Evolutionary conservation across 2,888 invertebrate genomes (phyloP), one percentile per base, ranked within the genome.

Genomic region (Himalopsyche kuldschensis): DNA sequence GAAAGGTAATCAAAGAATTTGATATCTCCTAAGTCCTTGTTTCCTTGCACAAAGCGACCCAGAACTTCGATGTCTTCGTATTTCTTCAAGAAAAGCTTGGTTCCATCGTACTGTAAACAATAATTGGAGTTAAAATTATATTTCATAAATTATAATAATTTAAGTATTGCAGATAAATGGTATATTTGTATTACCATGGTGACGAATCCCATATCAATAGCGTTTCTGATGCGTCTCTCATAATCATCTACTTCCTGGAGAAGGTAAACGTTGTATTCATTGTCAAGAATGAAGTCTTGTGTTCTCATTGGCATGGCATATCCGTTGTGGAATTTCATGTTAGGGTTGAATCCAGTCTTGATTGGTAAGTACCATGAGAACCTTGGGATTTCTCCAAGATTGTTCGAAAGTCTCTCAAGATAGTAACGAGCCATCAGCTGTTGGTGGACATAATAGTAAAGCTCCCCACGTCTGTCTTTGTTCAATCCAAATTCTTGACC

Each of bases 371-470:
- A 89, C 91, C 91, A 93, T 87, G 92, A 90, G 86, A 94, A 90
- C 41, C 92, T 91, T 6, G 93, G 91, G 85, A 95, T 92, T 75
- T 93, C 92, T 17, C 93, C 93, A 84, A 95, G 87, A 24, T 93
- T 93, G 87, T 94, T 93, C 46, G 94, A 91, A 82, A 94, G 89
- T 89, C 95, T 94, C 88, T 95, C 95, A 88, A 95, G 89, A 87
- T 94, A 93, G 91, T 94, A 95, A 88, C 95, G 94, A 84, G 94
- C 93, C 87, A 94, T 88, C 17, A 95, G 88, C 88, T 95, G 94
- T 87, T 95, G 94, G 88, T 95, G 94, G 88, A 92, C 91, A 90
- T 92, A 94, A 88, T 93, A 93, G 91, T 93, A 95, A 48, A 92
- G 88, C 89, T 94, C 94, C 84, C 95, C 95, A 85, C 94, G 93